Base-by-base conservation (phyloP, 2,888 invertebrate genomes). In the Polydrusus tereticollis region DNA sequence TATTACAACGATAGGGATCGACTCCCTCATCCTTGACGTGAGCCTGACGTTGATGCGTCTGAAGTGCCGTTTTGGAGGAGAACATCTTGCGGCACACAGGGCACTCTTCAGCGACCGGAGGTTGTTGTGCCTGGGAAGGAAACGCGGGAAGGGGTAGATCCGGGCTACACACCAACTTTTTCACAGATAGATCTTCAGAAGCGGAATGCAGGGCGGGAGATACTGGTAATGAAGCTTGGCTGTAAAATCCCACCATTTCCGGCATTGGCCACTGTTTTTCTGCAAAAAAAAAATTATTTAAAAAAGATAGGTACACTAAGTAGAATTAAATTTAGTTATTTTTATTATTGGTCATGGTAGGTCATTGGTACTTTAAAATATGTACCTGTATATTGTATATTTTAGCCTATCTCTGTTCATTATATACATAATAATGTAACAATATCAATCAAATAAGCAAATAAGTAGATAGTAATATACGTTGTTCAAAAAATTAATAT, bases 1-100 rank as follows among this genome's bases (percentile, higher is more conserved):
- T 94, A 86, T 95, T 94, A 86, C 96, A 96, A 83, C 78, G 83
- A 82, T 95, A 95, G 20, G 94, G 94, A 86, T 95, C 95, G 18
- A 57, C 16, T 8, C 73, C 65, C 7, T 70, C 74, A 18, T 81
- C 82, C 69, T 86, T 79, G 81, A 84, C 74, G 83, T 83, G 84
- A 36, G 83, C 82, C 21, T 73, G 69, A 55, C 83, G 82, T 66
- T 82, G 82, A 72, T 84, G 83, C 12, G 82, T 77, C 73, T 83
- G 83, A 72, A 81, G 82, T 6, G 85, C 82, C 18, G 83, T 77
- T 76, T 84, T 83, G 36, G 84, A 81, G 16, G 81, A 77, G 77
- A 83, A 85, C 81, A 84, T 82, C 74, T 86, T 86, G 76, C 82
- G 80, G 80, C 85, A 85, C 72, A 83, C 78, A 67, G 82, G 87